Evolutionary conservation across 1,140 invertebrate species (phyloP), one percentile per base, ranked within the genome.

Genomic region (Platyscapa corneri): DNA sequence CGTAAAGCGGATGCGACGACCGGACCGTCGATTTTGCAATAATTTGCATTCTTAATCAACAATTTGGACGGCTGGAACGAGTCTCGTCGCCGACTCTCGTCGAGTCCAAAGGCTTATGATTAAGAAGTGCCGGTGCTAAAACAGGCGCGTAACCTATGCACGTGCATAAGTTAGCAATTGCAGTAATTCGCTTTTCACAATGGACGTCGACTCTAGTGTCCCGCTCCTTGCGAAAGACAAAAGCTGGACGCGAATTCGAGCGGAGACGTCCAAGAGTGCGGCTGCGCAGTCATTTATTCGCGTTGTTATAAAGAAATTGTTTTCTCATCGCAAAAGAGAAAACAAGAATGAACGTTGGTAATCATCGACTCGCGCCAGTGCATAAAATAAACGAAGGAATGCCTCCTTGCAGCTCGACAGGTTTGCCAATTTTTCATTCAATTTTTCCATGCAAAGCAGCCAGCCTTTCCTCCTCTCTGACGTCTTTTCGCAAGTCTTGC

Each of bases 291-390:
- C 20, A 12, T 74, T 42, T 23, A 39, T 37, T 23, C 27, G 23
- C 12, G 20, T 42, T 3, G 37, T n/a, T 42, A 14, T 39, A 42
- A 74, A 74, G 23, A 70, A 70, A 74, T 74, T 27, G 23, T 74
- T 74, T 74, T 74, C 70, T 42, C 70, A 74, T 74, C 37, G 70
- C 37, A 74, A 74, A 74, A 74, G 70, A 74, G 70, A 74, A 74
- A 74, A 74, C 70, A 74, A 74, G 70, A 2, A 74, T 12, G 3
- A 37, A 5, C 70, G 37, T 37, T 42, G 23, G 37, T 74, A 42
- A 74, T 42, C 37, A 42, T 42, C 70, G 70, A 42, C 70, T 74
- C 70, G 70, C 70, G 37, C 34, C 16, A 72, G 67, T 72, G 37
- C 67, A 72, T 74, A 74, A 74, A 74, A 12, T 74, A 74, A 74